Evolutionary conservation across 2,113 vertebrate genomes (phyloP), one percentile per base, ranked within the genome.

Genomic region (Neodontobutis hainanensis): DNA sequence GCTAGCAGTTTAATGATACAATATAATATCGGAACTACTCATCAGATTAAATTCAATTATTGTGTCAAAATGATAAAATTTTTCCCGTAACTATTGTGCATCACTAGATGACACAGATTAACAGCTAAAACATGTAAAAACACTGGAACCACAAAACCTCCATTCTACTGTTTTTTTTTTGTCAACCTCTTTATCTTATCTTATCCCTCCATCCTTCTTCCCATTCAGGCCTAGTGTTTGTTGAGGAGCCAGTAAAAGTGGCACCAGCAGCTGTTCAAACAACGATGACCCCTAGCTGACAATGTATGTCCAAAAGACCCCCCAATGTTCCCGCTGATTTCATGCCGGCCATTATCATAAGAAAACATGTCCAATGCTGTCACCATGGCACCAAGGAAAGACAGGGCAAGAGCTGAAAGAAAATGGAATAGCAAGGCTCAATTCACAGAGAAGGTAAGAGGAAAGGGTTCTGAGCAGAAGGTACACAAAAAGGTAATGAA

Each of bases 231-330:
- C 14, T 46, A 5, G 19, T 90, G 85, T 92, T 92, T 92, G 88
- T 60, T 55, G 68, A 89, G 77, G 74, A 83, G 79, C 78, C 85
- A 65, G 80, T 92, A 91, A 92, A 91, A 90, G 76, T 85, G 76
- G 70, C 53, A 82, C 70, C 78, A 84, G 78, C 91, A 92, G 91
- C 91, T 92, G 91, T 85, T 67, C 85, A 92, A 92, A 93, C 80
- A 92, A 16, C 1, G 77, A 83, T 83, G 71, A 40, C 73, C 83
- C 76, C 80, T 81, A 45, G 38, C 81, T 0, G 51, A 65, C 71
- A 75, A 42, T 69, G 38, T 53, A 7, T 44, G 62, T 51, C 12
- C 61, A n/a, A 36, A 38, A 55, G 48, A 11, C 11, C 34, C 51
- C 7, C 12, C 12, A 1, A n/a, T 55, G 34, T 15, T 55, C 34